Conservation (phyloP, 2,797 vertebrate species). For the Odontamblyopus lacepedii region DNA sequence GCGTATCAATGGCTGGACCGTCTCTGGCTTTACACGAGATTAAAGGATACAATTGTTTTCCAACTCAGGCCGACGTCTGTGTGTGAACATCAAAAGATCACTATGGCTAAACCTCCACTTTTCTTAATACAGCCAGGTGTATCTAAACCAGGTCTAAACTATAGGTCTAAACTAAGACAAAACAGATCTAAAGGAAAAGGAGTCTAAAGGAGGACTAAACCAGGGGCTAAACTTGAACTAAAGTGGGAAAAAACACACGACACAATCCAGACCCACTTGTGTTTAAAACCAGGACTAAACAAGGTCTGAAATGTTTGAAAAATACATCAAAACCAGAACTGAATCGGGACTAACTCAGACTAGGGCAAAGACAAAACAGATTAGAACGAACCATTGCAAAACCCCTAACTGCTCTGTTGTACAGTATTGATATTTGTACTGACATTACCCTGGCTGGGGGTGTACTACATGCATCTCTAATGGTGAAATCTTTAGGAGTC, state of each 20-base stretch:
- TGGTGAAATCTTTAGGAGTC: no score
- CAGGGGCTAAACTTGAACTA: background rate
- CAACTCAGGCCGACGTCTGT: slow-evolving; percentile 19
- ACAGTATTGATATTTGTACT: background rate
- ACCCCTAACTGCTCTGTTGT: background rate
- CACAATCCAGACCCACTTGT: background rate
- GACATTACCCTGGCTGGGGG: no score
- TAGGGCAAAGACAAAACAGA: no score
- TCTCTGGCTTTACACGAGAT: slow-evolving; percentile 17
- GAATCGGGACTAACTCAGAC: no score
- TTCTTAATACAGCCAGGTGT: background rate
- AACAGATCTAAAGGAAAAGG: background rate
- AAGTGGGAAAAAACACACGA: background rate
- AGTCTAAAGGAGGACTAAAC: background rate
- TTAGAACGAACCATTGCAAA: no score
- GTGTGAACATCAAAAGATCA: slow-evolving; percentile 21
- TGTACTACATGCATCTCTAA: no score
- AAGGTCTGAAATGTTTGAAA: background rate
- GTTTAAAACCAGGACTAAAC: background rate
- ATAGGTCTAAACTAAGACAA: background rate
- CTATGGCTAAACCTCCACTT: background rate
- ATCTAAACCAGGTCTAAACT: no score
- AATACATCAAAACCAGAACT: background rate
- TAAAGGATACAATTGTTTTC: slow-evolving; percentile 28
- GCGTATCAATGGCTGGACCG: slow-evolving; percentile 16